These are phyloP conservation scores for Malurus elegans DNA, from an alignment of 2,113 vertebrate species.

Conservation along the genomic window DNA sequence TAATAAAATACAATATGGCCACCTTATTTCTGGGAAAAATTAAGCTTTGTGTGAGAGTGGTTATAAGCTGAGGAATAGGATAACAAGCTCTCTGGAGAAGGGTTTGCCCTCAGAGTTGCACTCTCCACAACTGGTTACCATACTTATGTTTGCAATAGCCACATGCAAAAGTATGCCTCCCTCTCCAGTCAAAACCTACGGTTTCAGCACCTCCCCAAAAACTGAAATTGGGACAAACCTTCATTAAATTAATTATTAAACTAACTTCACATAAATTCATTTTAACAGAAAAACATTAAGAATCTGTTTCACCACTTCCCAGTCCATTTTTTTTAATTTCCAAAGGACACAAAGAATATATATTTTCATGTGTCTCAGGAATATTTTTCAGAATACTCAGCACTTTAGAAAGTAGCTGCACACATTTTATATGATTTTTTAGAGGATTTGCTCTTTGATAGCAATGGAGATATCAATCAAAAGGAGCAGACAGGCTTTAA, in stretches of 20 bases:
- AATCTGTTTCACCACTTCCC: not conserved
- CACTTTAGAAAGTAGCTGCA: not conserved
- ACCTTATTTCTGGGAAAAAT: not conserved
- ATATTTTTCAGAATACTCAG: not conserved
- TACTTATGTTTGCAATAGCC: not conserved
- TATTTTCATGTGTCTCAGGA: not conserved
- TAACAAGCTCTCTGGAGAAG: not conserved
- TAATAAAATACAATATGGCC: not conserved
- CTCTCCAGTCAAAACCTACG: not conserved
- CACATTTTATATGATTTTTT: not conserved
- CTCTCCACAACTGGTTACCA: not conserved
- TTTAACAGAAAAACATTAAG: not conserved
- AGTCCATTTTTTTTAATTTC: not conserved
- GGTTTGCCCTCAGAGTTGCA: not conserved
- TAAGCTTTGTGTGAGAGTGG: not conserved
- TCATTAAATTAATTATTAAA: not conserved
- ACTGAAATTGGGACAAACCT: not conserved
- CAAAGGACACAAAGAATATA: not conserved
- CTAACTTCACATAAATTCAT: not conserved
- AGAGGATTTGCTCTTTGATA: not conserved
- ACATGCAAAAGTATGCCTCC: not conserved
- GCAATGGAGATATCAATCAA: constrained; percentile 34
- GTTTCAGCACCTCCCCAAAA: not conserved
- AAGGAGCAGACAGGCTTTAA: not conserved
- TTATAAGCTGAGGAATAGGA: not conserved